Evolutionary conservation across 2,888 invertebrate species (phyloP), one percentile per base, ranked within the genome.

Genomic region (Acanthococcus lagerstroemiae): DNA sequence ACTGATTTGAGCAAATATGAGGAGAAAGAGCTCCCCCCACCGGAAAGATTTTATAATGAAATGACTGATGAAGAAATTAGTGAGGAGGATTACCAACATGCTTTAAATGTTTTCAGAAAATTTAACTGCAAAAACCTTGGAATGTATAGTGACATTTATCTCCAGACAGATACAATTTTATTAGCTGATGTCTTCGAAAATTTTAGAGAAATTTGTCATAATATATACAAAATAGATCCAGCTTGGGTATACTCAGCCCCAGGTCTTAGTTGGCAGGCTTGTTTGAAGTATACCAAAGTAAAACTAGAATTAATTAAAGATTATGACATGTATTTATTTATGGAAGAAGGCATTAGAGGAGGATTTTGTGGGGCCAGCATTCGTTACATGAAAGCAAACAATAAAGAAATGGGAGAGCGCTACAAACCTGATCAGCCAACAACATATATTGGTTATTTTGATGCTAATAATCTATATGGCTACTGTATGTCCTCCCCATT

Each of bases 191-290:
- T 48, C 17, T n/a, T 48, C n/a, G n/a, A 76, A 69, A 72, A 75
- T 66, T 76, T 75, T 69, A 52, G 75, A 5, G 15, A 67, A 3
- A 54, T 24, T 22, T 55, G 27, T 27, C 55, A 27, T 17, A 55
- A 30, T 27, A 57, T 57, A 57, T 57, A 57, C 44, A 57, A 57
- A 44, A 37, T 57, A 57, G 57, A 57, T 57, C 57, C 21, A 57
- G 57, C 44, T 57, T 57, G 57, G 57, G 30, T 37, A 37, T 57
- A 57, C 57, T 37, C 57, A 57, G 44, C 57, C n/a, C 57, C 44
- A 19, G 44, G 57, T 37, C 44, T 57, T 57, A 21, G 37, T 44
- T 57, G 57, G 37, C 37, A 57, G 17, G 30, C 27, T 57, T 37
- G 17, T 19, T 21, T 57, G 22, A 57, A 57, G 44, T 37, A 19